Evolutionary conservation across 2,888 invertebrate genomes (phyloP).

Genomic region (Aphidoletes aphidimyza): DNA sequence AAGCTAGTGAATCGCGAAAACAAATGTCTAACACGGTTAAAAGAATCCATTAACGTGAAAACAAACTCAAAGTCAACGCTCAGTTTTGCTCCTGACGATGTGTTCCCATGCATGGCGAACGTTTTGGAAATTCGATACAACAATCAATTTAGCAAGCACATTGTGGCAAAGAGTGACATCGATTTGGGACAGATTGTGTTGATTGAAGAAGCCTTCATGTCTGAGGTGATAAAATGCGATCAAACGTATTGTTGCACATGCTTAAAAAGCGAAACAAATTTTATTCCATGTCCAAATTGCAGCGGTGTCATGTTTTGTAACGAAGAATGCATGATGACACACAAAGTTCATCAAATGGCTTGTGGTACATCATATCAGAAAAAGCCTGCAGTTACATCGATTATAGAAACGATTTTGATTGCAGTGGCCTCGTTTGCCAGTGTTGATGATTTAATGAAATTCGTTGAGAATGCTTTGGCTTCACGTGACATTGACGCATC

Average conservation of each 20-base stretch:
- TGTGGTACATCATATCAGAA: no score
- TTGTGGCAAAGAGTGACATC: slow-evolving; percentile 35
- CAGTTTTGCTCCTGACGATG: neutral
- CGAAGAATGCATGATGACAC: neutral
- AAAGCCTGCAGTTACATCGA: neutral
- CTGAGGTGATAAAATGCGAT: neutral
- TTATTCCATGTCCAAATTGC: slow-evolving; percentile 28
- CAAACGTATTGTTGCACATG: neutral
- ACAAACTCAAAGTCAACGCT: neutral
- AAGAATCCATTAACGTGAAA: neutral
- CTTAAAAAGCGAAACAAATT: neutral
- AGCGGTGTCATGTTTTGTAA: neutral
- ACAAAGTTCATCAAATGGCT: no score
- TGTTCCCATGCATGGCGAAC: slow-evolving; percentile 18
- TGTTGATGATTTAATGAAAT: neutral
- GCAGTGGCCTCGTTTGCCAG: neutral
- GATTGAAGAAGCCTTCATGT: neutral
- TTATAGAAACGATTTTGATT: neutral
- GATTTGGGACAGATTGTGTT: slow-evolving; percentile 3
- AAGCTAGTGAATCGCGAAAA: neutral
- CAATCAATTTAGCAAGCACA: neutral
- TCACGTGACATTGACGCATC: neutral
- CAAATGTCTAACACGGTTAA: neutral
- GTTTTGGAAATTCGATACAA: slow-evolving; percentile 7
- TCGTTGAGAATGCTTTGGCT: neutral